Evolutionary conservation across 2,797 vertebrate species (phyloP), one percentile per base, ranked within the genome.

Genomic region (Alosa sapidissima): DNA sequence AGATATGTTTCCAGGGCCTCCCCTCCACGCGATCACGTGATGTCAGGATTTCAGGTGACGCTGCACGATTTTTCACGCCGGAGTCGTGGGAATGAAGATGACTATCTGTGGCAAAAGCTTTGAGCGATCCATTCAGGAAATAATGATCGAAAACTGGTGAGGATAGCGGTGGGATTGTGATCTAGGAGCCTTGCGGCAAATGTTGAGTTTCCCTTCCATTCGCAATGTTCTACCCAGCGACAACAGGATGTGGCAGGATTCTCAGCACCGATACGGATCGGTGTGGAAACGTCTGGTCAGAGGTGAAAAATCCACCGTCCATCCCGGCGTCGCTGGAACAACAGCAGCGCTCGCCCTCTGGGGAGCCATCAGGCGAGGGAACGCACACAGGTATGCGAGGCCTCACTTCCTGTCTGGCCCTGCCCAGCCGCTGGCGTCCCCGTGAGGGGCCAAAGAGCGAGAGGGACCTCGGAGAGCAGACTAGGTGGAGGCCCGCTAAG

Each of bases 211-310:
- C 16, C 41, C 16, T 19, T 47, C 45, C 47, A 45, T 47, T 78
- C 2, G 6, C 16, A 78, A 19, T 21, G 36, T 7, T 21, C 41
- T 19, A 78, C 16, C 33, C 68, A 14, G 51, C 51, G 68, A 75
- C 68, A 41, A 75, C 65, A 33, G 65, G 65, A 72, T 14, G 88
- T 41, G 33, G 36, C 68, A 75, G 28, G 51, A 82, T 84, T 55
- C 85, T 33, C 51, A 60, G 45, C 21, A 68, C 87, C 86, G 93
- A 92, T 91, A 87, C 86, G 88, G 87, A 94, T 94, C 93, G 16
- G 91, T 65, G 87, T 88, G 90, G 90, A 90, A 91, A 93, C 92
- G 93, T 94, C 92, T 94, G 93, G 90, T 83, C 62, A 82, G 84
- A 91, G 89, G 91, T 91, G 91, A 92, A 88, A 75, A 84, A 78